These are phyloP conservation scores for Xestobium rufovillosum DNA, from an alignment of 2,888 invertebrate genomes.

Conservation along the genomic window DNA sequence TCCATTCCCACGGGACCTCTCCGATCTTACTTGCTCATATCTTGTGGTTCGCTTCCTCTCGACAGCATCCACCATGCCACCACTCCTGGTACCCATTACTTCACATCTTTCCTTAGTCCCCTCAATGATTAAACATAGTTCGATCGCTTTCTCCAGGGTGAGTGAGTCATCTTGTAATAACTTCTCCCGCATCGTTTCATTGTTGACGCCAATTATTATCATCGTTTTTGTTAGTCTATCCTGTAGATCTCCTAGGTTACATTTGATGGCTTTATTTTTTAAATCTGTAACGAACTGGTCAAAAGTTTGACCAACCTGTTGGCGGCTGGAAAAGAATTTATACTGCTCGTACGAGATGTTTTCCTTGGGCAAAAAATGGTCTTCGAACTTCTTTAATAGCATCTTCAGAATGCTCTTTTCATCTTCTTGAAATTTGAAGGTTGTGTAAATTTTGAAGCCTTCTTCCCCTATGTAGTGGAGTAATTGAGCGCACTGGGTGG, in stretches of 20 bases:
- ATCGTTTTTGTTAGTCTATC: conserved; percentile 22
- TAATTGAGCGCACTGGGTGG: conserved; percentile 23
- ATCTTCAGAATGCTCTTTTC: conserved; percentile 19
- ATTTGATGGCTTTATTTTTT: conserved; percentile 21
- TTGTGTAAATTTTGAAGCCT: conserved; percentile 23
- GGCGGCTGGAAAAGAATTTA: conserved; percentile 22
- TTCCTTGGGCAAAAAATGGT: conserved; percentile 23
- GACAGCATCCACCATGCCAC: no score
- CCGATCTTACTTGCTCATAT: no score
- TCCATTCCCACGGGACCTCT: neutral
- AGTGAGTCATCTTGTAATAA: conserved; percentile 22
- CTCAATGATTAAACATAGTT: conserved; percentile 17
- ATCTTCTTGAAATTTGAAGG: conserved; percentile 20
- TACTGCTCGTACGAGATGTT: conserved; percentile 22
- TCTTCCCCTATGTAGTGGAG: conserved; percentile 26
- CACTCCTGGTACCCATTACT: no score
- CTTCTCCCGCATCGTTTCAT: conserved; percentile 18
- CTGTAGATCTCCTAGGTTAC: conserved; percentile 20
- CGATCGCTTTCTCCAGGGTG: conserved; percentile 20
- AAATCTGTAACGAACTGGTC: conserved; percentile 24
- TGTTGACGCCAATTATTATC: conserved; percentile 22
- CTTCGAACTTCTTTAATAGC: conserved; percentile 23
- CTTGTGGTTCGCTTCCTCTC: no score
- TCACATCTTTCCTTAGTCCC: conserved; percentile 1
- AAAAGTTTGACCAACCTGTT: conserved; percentile 20